Conservation (phyloP, 2,888 invertebrate species). For the Acronicta leporina region DNA sequence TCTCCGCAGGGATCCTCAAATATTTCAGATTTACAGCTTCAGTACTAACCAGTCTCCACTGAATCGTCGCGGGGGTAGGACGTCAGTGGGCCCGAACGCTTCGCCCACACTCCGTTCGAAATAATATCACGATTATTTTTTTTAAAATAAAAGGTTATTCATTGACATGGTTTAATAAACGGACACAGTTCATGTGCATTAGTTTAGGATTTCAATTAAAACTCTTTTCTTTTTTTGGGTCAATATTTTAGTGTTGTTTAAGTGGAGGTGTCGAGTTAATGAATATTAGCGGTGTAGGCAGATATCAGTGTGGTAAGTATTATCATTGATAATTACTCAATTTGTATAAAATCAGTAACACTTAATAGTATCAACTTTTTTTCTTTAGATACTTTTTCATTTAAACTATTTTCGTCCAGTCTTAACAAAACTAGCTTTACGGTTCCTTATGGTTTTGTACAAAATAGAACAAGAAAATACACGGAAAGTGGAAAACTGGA, state of each 20-base stretch:
- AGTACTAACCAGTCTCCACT: slow-evolving; percentile 70
- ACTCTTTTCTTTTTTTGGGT: slow-evolving; percentile 40
- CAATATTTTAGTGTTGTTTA: slow-evolving; percentile 60
- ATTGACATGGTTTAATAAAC: background rate
- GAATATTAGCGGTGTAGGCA: slow-evolving; percentile 72
- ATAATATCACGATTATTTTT: slow-evolving; percentile 60
- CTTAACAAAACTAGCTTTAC: slow-evolving; percentile 23
- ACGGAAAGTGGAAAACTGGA: slow-evolving; percentile 34
- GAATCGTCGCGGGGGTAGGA: slow-evolving; percentile 66
- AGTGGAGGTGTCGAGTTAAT: slow-evolving; percentile 67
- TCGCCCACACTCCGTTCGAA: slow-evolving; percentile 56
- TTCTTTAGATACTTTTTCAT: background rate
- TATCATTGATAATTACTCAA: slow-evolving; percentile 47
- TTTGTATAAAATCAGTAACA: slow-evolving; percentile 29
- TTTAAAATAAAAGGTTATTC: slow-evolving; percentile 39
- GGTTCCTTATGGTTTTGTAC: slow-evolving; percentile 12
- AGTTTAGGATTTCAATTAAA: slow-evolving; percentile 29
- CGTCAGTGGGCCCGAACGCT: slow-evolving; percentile 58
- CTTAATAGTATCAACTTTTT: slow-evolving; percentile 23
- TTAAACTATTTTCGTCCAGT: slow-evolving; percentile 16
- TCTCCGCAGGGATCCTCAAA: slow-evolving; percentile 65
- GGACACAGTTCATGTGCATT: slow-evolving; percentile 20
- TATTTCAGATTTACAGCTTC: slow-evolving; percentile 69
- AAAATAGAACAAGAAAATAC: slow-evolving; percentile 35
- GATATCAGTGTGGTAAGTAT: slow-evolving; percentile 75